These are phyloP conservation scores for Acrobasis suavella DNA, from an alignment of 2,888 invertebrate species.

Conservation along the genomic window DNA sequence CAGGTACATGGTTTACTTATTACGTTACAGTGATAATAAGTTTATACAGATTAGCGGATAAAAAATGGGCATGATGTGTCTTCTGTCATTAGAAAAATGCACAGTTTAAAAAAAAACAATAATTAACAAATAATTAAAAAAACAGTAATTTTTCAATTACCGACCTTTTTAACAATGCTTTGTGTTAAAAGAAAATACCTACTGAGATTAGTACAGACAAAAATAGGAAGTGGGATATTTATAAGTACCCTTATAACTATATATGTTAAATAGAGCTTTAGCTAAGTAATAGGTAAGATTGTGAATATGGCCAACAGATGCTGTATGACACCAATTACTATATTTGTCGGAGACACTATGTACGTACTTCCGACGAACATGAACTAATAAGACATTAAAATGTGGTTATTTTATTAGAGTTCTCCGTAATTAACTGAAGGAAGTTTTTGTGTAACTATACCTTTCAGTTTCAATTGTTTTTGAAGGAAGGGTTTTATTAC, in stretches of 20 bases:
- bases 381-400: conserved; percentile 2
- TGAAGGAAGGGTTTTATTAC: neutral
- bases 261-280: neutral
- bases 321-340: neutral
- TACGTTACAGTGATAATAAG: neutral
- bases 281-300: neutral
- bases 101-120: too few species aligned
- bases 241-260: too few species aligned
- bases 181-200: too few species aligned
- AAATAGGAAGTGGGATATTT: too few species aligned
- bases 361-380: conserved; percentile 16
- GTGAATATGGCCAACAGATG: neutral
- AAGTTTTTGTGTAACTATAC: conserved; percentile 10
- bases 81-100: too few species aligned
- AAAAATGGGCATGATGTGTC: neutral
- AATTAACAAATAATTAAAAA: too few species aligned
- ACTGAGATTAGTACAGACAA: too few species aligned
- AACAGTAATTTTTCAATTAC: too few species aligned
- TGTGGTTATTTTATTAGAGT: conserved; percentile 4
- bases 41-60: neutral
- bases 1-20: neutral
- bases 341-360: neutral
- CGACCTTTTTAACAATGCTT: too few species aligned
- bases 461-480: neutral
- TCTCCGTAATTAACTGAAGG: neutral